Evolutionary conservation across 1,140 invertebrate species (phyloP).

Genomic region (Neotoxoptera formosana): DNA sequence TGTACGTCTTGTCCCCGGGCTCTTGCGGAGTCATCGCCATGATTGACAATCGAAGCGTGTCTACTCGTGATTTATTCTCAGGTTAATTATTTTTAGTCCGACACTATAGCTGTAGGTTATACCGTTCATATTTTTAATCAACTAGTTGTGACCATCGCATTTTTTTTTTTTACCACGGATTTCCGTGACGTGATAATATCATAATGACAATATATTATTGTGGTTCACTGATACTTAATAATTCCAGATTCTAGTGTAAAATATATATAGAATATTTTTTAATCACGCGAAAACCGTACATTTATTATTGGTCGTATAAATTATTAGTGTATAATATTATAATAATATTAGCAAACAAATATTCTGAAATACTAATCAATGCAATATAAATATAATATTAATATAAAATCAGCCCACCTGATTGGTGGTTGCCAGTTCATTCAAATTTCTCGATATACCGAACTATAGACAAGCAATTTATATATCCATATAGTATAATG

Average conservation of each 20-base stretch:
- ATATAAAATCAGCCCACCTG: neutral
- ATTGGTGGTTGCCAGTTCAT: neutral
- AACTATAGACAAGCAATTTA: neutral
- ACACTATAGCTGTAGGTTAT: neutral
- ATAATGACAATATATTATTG: too few relatives aligned
- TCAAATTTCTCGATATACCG: neutral
- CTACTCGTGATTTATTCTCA: neutral
- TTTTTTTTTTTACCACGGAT: neutral
- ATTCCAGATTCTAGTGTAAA: neutral
- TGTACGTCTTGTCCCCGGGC: too few relatives aligned
- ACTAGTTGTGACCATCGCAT: neutral
- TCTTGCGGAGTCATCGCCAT: neutral
- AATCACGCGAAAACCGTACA: neutral
- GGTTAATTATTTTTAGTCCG: neutral
- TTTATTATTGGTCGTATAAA: neutral
- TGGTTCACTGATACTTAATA: neutral
- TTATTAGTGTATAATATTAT: neutral
- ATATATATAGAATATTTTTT: neutral
- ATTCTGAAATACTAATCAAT: neutral
- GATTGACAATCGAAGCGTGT: neutral
- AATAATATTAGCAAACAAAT: too few relatives aligned
- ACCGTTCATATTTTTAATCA: neutral
- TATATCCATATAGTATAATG: too few relatives aligned
- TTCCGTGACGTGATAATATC: neutral
- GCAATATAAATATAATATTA: neutral